Evolutionary conservation across 2,113 vertebrate species (phyloP).

Genomic region (Pitta sordida): DNA sequence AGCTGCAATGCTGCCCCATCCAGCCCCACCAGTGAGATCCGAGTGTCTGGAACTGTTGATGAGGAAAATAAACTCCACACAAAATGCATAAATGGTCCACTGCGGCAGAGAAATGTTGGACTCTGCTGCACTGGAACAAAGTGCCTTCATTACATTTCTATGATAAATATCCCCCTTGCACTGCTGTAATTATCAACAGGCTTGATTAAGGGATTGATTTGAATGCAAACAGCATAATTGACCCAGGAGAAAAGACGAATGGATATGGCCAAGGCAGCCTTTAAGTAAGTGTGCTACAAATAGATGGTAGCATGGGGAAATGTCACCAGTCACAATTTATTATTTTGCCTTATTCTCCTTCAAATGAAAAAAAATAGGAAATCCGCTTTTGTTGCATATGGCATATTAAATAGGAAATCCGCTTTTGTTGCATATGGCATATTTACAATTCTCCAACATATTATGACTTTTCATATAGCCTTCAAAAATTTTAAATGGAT

Average conservation of each 20-base stretch:
- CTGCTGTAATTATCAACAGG: constrained; percentile 20
- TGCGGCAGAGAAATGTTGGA: background rate
- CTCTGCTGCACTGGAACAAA: background rate
- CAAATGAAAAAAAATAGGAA: background rate
- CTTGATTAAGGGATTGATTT: constrained; percentile 53
- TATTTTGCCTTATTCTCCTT: background rate
- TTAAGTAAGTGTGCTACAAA: constrained; percentile 29
- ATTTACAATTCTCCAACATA: background rate
- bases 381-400: background rate
- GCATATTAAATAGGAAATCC: background rate
- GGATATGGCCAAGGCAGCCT: background rate
- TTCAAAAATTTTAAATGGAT: background rate
- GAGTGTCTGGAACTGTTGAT: background rate
- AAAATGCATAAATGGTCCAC: background rate
- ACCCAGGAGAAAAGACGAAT: constrained; percentile 46
- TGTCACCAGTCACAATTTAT: background rate
- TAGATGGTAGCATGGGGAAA: constrained; percentile 1
- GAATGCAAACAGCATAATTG: constrained; percentile 52
- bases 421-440: background rate
- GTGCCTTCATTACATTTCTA: background rate
- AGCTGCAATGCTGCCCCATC: background rate
- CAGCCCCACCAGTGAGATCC: background rate
- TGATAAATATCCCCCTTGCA: constrained; percentile 21
- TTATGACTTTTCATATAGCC: background rate
- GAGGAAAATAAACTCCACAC: background rate